Base-by-base conservation (phyloP, 1,140 invertebrate genomes). In the Anadara kagoshimensis region DNA sequence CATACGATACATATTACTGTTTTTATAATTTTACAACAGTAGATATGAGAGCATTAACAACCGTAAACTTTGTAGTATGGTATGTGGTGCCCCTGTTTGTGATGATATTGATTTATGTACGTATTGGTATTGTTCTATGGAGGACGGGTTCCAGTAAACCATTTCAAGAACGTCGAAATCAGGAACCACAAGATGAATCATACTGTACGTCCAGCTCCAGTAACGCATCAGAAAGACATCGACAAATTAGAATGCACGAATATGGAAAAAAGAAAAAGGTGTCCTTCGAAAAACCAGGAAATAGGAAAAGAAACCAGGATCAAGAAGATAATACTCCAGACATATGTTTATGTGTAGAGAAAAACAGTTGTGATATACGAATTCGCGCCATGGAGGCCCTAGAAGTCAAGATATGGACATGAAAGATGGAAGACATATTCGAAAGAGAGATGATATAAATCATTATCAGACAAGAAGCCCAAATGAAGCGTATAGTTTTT, bases 21-120 rank as follows among this genome's bases (percentile, higher is more conserved):
- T 78, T 75, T 47, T 76, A 67, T 18, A 68, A 71, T 43, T 66
- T 62, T n/a, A 51, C 69, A 1, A 20, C 65, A 36, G 64, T 78
- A n/a, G 63, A 79, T 53, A 76, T 80, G 61, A 69, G 76, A 43
- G 56, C 51, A 1, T 72, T 81, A 43, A 73, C 72, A 49, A 83
- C 81, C 0, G 65, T 73, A 22, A 85, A 85, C 70, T 83, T 88
- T 58, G 56, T 85, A 5, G 45, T 86, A n/a, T 86, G 86, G 95
- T 97, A 97, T 89, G 92, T 92, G 26, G 90, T 95, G 7, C 96
- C 96, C 0, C 89, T 97, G 24, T 84, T 93, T 14, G 92, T 95
- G 29, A 96, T 97, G 69, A 92, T 95, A 54, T 95, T 93, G 83
- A 94, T 94, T 82, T 97, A 97, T 77, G 92, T 92, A 0, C 94